Base-by-base conservation (phyloP, 2,113 vertebrate genomes). In the Castor canadensis region DNA sequence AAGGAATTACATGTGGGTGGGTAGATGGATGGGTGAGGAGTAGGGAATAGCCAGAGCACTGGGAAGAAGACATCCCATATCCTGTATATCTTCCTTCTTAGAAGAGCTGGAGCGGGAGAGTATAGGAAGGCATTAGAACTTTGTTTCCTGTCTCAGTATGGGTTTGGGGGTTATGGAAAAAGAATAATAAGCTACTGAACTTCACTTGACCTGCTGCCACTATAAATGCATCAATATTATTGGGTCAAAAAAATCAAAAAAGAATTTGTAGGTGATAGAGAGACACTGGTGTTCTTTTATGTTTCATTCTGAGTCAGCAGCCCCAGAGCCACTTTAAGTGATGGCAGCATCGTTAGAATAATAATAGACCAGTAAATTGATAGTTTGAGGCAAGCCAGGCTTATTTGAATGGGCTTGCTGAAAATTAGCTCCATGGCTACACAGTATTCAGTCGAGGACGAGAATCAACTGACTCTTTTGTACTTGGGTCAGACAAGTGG, bases 241-340 rank as follows among this genome's bases (percentile, higher is more conserved):
- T 87, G 60, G 49, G n/a, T 82, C 67, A 95, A 58, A 93, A 81
- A n/a, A 73, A 30, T 72, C 66, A 32, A 66, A 69, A 94, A 94
- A 54, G 49, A 83, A 66, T 52, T 66, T 32, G 69, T 71, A 80
- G 28, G 13, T 79, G 32, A 81, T 30, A 40, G 67, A 79, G 20
- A 58, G n/a, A 84, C 64, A 47, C n/a, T 81, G 16, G 15, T 90
- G 87, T 84, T 69, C 17, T 92, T 71, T 77, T 38, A 54, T 19
- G n/a, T 38, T 8, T 85, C 24, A 54, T 66, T 47, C 45, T 28
- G 28, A 0, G 20, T 35, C 71, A 45, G 26, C 83, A 76, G 30
- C 52, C 28, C 9, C 3, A n/a, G 30, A 77, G 45, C 35, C 17
- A 45, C 86, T 73, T 89, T 75, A 72, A 87, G 22, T 40, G 54